Evolutionary conservation across 35 echinoderm and acorn worm species (phyloP).

Genomic region (Stichopus chloronotus): DNA sequence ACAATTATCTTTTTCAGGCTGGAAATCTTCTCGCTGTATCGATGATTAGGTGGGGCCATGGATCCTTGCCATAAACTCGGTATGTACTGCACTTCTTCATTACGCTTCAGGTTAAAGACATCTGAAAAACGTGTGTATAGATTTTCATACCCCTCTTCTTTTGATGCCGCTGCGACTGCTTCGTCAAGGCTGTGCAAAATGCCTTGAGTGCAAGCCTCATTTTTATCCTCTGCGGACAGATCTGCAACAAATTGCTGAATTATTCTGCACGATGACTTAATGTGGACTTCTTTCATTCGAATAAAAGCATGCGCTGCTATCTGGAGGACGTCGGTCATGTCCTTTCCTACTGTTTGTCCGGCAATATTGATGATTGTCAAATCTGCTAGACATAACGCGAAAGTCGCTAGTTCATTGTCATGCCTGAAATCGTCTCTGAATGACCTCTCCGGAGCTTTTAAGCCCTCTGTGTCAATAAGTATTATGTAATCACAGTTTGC

Average conservation of each 20-base stretch:
- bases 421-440: neutral
- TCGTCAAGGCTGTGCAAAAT: slow-evolving; percentile 24
- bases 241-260: slow-evolving; percentile 49
- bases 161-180: neutral
- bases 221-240: slow-evolving; percentile 4
- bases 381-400: slow-evolving; percentile 46
- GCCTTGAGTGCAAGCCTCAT: neutral
- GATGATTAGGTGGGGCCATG: slow-evolving; percentile 65
- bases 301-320: slow-evolving; percentile 59
- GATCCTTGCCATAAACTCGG: slow-evolving; percentile 60
- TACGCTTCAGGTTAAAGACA: slow-evolving; percentile 45
- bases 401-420: slow-evolving; percentile 60
- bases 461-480: slow-evolving; percentile 51
- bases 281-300: slow-evolving; percentile 38
- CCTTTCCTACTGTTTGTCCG: slow-evolving; percentile 43
- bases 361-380: slow-evolving; percentile 53
- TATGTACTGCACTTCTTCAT: slow-evolving; percentile 48
- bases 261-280: slow-evolving; percentile 16
- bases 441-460: slow-evolving; percentile 10
- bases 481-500: slow-evolving; percentile 29
- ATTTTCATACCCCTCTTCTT: slow-evolving; percentile 19
- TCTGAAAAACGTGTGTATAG: slow-evolving; percentile 46
- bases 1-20: neutral
- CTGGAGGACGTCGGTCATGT: slow-evolving; percentile 38
- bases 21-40: slow-evolving; percentile 48